Base-by-base conservation (phyloP, 37 sponge, comb jelly and placozoan genomes). In the Beroe ovata region DNA sequence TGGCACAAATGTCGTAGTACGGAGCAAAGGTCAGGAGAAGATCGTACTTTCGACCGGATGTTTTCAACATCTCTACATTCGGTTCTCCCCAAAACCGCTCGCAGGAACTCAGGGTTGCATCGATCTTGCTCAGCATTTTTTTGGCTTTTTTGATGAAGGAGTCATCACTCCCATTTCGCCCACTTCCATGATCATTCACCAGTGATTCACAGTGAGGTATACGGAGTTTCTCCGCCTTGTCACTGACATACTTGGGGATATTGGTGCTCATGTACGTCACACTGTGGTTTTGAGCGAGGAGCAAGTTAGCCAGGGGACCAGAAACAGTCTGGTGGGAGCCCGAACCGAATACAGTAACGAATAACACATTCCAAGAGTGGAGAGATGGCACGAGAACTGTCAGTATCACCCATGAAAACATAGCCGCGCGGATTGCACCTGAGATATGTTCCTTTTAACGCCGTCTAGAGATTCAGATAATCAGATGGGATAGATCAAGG, bases 241-340 rank as follows among this genome's bases (percentile, higher is more conserved):
- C 38, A 23, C 22, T 21, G 4, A 77, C 36, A 29, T 66, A 66
- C 18, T 35, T 36, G 35, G 84, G 84, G 18, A 77, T 8, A 29
- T 77, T 77, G 84, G 84, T 77, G 84, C 84, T 77, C 47, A 77
- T 11, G 54, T 77, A 77, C 54, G 84, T 77, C 4, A 77, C 84
- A 25, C 2, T 30, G 47, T 77, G 84, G 22, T 35, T 26, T 1
- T 77, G 22, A 1, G 26, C 11, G 26, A 42, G 54, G 84, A 77
- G 84, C 4, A 77, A n/a, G 47, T 77, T 77, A 19, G 84, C 84
- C 38, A 77, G 84, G 38, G 42, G 54, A 6, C 42, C 84, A 14
- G 84, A 77, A 6, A 77, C 84, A 1, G 84, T 42, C 47, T 77
- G 84, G 84, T 77, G 84, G 42, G 84, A 77, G 21, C 84, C 84